A percentile compares a stretch with the other conserved stretches of the same genome.
Conservation (phyloP, 2,113 vertebrate genomes). For the Gallinago media region DNA sequence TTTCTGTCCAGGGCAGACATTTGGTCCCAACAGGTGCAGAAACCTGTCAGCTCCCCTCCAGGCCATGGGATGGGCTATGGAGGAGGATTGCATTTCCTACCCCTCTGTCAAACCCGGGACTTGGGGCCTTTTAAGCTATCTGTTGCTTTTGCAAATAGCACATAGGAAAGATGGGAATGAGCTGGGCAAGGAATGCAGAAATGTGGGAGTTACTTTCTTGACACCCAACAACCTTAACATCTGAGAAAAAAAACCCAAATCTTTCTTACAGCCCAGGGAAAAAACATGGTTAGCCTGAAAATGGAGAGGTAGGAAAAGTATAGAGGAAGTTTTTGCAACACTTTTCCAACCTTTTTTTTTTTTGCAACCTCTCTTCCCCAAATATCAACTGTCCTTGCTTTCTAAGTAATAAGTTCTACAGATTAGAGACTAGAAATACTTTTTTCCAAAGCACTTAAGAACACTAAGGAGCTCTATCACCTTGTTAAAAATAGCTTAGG, state of each 20-base stretch:
- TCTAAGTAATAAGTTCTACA: not conserved
- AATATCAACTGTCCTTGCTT: not conserved
- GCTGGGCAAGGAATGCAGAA: not conserved
- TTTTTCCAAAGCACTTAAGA: not conserved
- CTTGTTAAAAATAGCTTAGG: not conserved
- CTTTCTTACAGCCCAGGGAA: not conserved
- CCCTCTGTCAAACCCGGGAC: fast-evolving
- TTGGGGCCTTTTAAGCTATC: fast-evolving
- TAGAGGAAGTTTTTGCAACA: not conserved
- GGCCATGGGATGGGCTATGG: not conserved
- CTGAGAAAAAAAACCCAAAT: not conserved
- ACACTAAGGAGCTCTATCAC: not conserved
- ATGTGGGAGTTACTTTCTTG: not conserved
- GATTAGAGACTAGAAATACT: not conserved
- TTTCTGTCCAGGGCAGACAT: not conserved
- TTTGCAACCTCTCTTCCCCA: not conserved
- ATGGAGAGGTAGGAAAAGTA: not conserved
- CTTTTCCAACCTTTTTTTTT: too few relatives aligned
- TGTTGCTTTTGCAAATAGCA: not conserved
- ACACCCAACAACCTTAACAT: not conserved
- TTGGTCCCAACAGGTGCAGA: not conserved
- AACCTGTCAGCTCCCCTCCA: not conserved
- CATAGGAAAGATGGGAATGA: not conserved
- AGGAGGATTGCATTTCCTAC: not conserved
- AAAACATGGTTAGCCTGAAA: not conserved